These are phyloP conservation scores for Acanthochromis polyacanthus DNA, from an alignment of 2,113 vertebrate species.

Conservation along the genomic window DNA sequence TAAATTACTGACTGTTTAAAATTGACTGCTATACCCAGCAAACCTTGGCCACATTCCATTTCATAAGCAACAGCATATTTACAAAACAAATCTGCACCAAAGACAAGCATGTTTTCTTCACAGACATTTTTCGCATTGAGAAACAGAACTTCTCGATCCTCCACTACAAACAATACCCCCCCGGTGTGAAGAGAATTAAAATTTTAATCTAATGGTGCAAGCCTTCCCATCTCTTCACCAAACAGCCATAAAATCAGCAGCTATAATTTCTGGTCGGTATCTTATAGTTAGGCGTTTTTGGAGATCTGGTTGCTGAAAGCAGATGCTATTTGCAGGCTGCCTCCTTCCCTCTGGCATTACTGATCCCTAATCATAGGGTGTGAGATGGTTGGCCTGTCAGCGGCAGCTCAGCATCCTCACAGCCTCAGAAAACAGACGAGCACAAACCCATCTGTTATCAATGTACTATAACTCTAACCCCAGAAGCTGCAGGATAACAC, in stretches of 20 bases:
- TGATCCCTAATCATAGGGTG: constrained; percentile 72
- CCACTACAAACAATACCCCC: too few relatives aligned
- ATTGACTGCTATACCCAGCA: too few relatives aligned
- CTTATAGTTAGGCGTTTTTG: constrained; percentile 3
- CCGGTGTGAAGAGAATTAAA: too few relatives aligned
- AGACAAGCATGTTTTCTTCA: too few relatives aligned
- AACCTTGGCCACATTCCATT: too few relatives aligned
- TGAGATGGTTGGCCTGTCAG: constrained; percentile 44
- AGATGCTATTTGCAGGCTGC: constrained; percentile 49
- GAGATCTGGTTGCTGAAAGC: constrained; percentile 47
- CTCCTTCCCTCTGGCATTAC: constrained; percentile 42
- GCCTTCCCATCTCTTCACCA: constrained; percentile 7
- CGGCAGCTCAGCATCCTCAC: constrained; percentile 44
- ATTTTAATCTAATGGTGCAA: neutral
- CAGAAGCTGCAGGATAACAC: neutral
- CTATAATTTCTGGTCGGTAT: constrained; percentile 4
- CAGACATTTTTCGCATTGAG: too few relatives aligned
- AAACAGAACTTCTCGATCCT: too few relatives aligned
- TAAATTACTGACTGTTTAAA: too few relatives aligned
- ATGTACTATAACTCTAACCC: constrained; percentile 4
- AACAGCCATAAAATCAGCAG: constrained; percentile 7
- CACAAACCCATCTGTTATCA: constrained; percentile 50
- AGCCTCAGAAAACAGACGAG: constrained; percentile 27
- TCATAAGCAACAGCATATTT: too few relatives aligned
- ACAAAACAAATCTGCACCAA: too few relatives aligned